A percentile compares a stretch with the other conserved stretches of the same genome.
These are phyloP conservation scores for Elgonia sp. DNA, from an alignment of 2,888 invertebrate genomes.

Conservation along the genomic window DNA sequence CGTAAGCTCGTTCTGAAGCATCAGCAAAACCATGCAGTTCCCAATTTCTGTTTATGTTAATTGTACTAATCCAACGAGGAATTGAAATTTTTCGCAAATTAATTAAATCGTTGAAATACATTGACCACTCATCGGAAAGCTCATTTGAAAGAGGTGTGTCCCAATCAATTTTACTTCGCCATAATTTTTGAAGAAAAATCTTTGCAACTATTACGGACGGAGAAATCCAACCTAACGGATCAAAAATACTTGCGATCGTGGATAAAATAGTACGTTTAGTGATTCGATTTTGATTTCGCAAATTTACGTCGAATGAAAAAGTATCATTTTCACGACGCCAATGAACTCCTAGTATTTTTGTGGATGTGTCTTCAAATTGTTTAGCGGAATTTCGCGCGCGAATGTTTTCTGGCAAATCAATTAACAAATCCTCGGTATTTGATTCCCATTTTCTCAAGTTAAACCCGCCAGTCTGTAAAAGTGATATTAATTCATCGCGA, in stretches of 20 bases:
- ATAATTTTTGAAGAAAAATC: constrained; percentile 33
- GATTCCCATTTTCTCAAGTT: constrained; percentile 61
- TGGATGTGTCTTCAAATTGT: constrained; percentile 6
- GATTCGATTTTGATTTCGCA: background rate
- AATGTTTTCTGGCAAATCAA: background rate
- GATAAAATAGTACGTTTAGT: constrained; percentile 65
- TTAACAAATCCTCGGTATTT: background rate
- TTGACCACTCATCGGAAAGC: background rate
- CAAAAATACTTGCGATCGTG: constrained; percentile 70
- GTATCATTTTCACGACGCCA: constrained; percentile 15
- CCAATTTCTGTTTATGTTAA: background rate
- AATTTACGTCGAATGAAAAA: background rate
- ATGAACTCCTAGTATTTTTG: constrained; percentile 6
- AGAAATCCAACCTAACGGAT: constrained; percentile 67
- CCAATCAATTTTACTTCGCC: background rate
- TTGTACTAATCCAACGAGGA: background rate
- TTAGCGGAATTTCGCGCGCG: background rate
- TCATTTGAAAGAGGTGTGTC: background rate
- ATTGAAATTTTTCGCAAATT: background rate
- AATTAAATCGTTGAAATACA: background rate
- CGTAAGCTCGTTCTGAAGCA: constrained; percentile 6
- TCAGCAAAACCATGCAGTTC: constrained; percentile 33
- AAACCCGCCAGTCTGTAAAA: constrained; percentile 59
- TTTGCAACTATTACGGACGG: constrained; percentile 64
- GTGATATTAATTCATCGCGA: constrained; percentile 28